These are phyloP conservation scores for Venusia cambrica DNA, from an alignment of 2,888 invertebrate species.

Conservation along the genomic window DNA sequence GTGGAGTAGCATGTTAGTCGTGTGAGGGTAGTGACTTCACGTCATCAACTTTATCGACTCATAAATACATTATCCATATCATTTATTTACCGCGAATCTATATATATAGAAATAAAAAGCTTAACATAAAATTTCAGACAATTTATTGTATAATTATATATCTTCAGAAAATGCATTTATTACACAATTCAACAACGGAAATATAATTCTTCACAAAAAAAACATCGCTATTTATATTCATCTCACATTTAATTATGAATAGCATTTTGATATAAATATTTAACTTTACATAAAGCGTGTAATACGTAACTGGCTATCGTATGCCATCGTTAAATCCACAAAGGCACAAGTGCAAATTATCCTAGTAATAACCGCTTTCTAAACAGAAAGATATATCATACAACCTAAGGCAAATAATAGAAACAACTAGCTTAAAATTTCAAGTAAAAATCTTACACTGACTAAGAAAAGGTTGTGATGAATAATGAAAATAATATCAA, in stretches of 20 bases:
- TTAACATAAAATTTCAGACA: constrained; percentile 69
- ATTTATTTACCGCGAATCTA: constrained; percentile 49
- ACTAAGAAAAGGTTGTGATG: constrained; percentile 78
- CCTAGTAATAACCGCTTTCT: constrained; percentile 72
- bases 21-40: constrained; percentile 77
- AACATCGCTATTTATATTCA: constrained; percentile 54
- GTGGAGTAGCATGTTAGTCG: constrained; percentile 78
- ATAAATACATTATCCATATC: constrained; percentile 22
- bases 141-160: constrained; percentile 73
- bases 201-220: constrained; percentile 71
- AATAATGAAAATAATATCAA: constrained; percentile 62
- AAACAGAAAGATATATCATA: constrained; percentile 73
- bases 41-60: constrained; percentile 77
- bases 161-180: constrained; percentile 78
- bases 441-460: constrained; percentile 76
- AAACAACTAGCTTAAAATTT: constrained; percentile 75
- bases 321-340: constrained; percentile 72
- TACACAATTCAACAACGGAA: constrained; percentile 74
- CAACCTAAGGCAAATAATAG: constrained; percentile 74
- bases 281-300: constrained; percentile 63
- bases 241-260: constrained; percentile 65
- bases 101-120: constrained; percentile 62
- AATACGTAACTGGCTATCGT: constrained; percentile 64
- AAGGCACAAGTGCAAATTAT: constrained; percentile 79
- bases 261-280: constrained; percentile 62